A percentile compares a stretch with the other conserved stretches of the same genome.
These are phyloP conservation scores for Pediacus dermestoides DNA, from an alignment of 2,888 invertebrate genomes.

Conservation along the genomic window DNA sequence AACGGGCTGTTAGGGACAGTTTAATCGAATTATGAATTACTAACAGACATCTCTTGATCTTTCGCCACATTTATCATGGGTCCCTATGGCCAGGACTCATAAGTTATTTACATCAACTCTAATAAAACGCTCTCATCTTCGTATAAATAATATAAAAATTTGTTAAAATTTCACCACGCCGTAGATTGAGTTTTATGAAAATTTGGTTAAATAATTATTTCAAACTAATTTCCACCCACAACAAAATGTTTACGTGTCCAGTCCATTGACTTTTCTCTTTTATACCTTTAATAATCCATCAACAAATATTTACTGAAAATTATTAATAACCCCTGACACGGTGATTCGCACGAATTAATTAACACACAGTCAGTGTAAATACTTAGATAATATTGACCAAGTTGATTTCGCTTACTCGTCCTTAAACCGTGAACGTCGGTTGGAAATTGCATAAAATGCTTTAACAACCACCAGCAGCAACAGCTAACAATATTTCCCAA, in stretches of 20 bases:
- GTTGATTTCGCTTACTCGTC: not conserved
- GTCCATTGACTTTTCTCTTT: too few species aligned
- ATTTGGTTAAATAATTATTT: slow-evolving; percentile 7
- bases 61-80: slow-evolving; percentile 32
- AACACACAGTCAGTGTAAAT: not conserved
- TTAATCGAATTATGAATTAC: slow-evolving; percentile 37
- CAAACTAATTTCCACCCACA: too few species aligned
- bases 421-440: not conserved
- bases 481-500: not conserved
- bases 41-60: slow-evolving; percentile 33
- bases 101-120: too few species aligned
- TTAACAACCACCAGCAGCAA: not conserved
- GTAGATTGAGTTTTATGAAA: too few species aligned
- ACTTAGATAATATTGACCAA: not conserved
- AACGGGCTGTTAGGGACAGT: slow-evolving; percentile 36
- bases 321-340: too few species aligned
- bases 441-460: slow-evolving; percentile 1
- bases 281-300: too few species aligned
- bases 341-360: too few species aligned
- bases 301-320: too few species aligned
- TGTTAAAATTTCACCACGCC: too few species aligned
- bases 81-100: too few species aligned
- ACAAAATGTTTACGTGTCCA: too few species aligned
- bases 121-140: slow-evolving; percentile 12
- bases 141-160: slow-evolving; percentile 1